These are phyloP conservation scores for Heliconius himera DNA, from an alignment of 1,140 invertebrate species.

Conservation along the genomic window DNA sequence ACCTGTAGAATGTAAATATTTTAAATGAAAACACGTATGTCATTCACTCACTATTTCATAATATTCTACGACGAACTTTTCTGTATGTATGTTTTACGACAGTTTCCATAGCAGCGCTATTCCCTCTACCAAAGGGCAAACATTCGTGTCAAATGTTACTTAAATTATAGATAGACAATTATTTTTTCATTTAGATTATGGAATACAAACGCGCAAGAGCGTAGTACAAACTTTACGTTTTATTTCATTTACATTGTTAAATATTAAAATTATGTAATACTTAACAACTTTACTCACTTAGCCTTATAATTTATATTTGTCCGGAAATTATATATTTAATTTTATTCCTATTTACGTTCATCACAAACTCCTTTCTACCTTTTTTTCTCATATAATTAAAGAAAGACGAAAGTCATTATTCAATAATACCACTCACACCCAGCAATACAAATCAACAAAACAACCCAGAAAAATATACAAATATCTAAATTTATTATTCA, in stretches of 20 bases:
- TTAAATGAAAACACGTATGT: not conserved
- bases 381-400: not conserved
- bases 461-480: no score
- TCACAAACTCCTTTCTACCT: not conserved
- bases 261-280: no score
- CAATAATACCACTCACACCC: no score
- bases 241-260: no score
- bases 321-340: no score
- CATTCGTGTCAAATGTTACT: not conserved
- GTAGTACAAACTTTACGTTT: not conserved
- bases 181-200: not conserved
- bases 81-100: not conserved
- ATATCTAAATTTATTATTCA: slow-evolving; percentile 13
- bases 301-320: no score
- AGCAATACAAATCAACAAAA: no score
- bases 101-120: slow-evolving; percentile 9
- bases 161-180: not conserved
- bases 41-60: slow-evolving; percentile 1
- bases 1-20: not conserved
- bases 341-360: no score
- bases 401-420: no score
- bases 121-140: not conserved
- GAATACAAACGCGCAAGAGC: no score
- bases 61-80: not conserved
- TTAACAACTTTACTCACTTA: no score